Evolutionary conservation across 2,888 invertebrate genomes (phyloP).

Genomic region (Nemurella pictetii): DNA sequence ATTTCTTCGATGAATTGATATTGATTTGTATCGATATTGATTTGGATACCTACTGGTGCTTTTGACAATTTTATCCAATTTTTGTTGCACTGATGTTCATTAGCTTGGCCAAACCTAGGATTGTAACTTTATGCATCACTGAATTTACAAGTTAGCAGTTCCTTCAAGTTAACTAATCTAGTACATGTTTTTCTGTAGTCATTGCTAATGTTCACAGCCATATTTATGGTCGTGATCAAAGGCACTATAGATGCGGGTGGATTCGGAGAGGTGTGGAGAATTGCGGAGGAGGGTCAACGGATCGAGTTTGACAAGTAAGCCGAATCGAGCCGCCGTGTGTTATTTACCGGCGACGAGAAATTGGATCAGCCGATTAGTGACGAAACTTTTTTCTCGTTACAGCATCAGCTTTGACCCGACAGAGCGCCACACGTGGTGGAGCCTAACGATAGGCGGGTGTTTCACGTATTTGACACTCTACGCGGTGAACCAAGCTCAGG

Average conservation of each 20-base stretch:
- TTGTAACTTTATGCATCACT: too few relatives aligned
- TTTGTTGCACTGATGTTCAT: too few relatives aligned
- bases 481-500: conserved; percentile 85
- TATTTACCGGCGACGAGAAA: too few relatives aligned
- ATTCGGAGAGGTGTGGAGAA: conserved; percentile 68
- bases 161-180: background rate
- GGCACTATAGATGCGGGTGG: conserved; percentile 72
- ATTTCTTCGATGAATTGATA: too few relatives aligned
- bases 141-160: too few relatives aligned
- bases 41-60: background rate
- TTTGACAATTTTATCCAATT: conserved; percentile 1
- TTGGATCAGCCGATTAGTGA: background rate
- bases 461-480: conserved; percentile 80
- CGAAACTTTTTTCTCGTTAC: conserved; percentile 42
- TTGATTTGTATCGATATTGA: too few relatives aligned
- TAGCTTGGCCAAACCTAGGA: too few relatives aligned
- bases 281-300: conserved; percentile 69
- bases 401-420: conserved; percentile 81
- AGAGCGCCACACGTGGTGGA: conserved; percentile 81
- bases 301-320: conserved; percentile 59
- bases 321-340: background rate
- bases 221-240: conserved; percentile 76
- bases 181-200: conserved; percentile 53
- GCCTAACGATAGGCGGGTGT: conserved; percentile 76
- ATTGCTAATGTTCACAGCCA: conserved; percentile 79